Evolutionary conservation across 2,888 invertebrate species (phyloP).

Genomic region (Willowsia nigromaculata): DNA sequence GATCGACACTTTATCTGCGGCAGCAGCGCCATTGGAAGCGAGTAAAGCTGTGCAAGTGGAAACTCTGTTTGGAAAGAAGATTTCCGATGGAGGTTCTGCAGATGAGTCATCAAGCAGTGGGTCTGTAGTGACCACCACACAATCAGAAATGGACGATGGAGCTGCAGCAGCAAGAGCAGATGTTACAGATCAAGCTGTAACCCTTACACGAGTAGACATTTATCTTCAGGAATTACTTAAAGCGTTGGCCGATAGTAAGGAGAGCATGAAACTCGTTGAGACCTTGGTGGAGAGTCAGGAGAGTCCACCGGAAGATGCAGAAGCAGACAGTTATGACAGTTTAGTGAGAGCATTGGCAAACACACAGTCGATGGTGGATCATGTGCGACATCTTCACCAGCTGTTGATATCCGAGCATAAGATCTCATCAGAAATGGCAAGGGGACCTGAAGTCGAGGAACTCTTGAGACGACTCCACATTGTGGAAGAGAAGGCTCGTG

Average conservation of each 20-base stretch:
- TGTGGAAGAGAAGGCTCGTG: slow-evolving; percentile 86
- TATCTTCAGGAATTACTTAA: slow-evolving; percentile 88
- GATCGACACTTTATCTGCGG: slow-evolving; percentile 33
- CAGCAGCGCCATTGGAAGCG: slow-evolving; percentile 86
- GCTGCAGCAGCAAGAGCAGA: too few relatives aligned
- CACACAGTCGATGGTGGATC: slow-evolving; percentile 89
- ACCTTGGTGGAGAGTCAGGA: slow-evolving; percentile 77
- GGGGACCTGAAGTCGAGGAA: slow-evolving; percentile 79
- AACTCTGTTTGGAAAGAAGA: slow-evolving; percentile 82
- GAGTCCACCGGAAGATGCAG: background rate
- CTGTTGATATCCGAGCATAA: slow-evolving; percentile 85
- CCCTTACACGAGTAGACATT: slow-evolving; percentile 89
- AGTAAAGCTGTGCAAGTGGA: slow-evolving; percentile 91
- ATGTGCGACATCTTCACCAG: slow-evolving; percentile 89
- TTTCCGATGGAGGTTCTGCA: background rate
- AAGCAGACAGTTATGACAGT: slow-evolving; percentile 67
- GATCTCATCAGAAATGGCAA: slow-evolving; percentile 85
- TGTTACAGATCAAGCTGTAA: slow-evolving; percentile 7
- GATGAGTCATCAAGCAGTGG: slow-evolving; percentile 30
- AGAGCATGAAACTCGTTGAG: slow-evolving; percentile 86
- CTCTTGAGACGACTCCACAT: slow-evolving; percentile 84
- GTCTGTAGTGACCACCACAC: slow-evolving; percentile 42
- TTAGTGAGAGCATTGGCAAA: slow-evolving; percentile 84
- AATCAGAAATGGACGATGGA: slow-evolving; percentile 47
- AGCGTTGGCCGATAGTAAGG: slow-evolving; percentile 87